Percentiles rank a stretch among this genome's conserved stretches.
These are phyloP conservation scores for Mayetiola destructor DNA, from an alignment of 2,888 invertebrate species.

Conservation along the genomic window DNA sequence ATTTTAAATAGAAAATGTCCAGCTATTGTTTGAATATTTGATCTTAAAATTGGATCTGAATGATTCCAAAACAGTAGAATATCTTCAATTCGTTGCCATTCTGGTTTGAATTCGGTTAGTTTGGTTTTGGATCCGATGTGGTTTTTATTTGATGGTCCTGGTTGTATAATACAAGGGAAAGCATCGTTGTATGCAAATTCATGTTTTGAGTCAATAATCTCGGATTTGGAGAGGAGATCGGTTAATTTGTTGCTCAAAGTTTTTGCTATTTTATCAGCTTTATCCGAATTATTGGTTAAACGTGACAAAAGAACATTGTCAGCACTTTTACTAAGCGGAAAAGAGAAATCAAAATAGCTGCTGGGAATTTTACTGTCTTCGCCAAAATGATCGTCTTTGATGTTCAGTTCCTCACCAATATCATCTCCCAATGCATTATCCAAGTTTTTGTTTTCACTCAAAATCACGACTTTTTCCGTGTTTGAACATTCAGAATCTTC, in stretches of 20 bases:
- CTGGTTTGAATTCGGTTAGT: too few species aligned
- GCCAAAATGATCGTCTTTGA: conserved; percentile 50
- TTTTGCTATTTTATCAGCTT: background rate
- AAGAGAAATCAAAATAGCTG: conserved; percentile 24
- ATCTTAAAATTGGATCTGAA: conserved; percentile 33
- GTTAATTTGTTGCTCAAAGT: conserved; percentile 19
- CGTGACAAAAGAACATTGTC: conserved; percentile 25
- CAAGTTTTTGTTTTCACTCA: background rate
- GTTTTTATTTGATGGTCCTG: background rate
- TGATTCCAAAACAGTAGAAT: conserved; percentile 31
- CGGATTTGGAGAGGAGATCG: conserved; percentile 28
- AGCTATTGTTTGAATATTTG: conserved; percentile 32
- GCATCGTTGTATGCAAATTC: background rate
- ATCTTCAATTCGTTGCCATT: conserved; percentile 25
- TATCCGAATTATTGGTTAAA: background rate
- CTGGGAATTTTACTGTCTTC: conserved; percentile 29
- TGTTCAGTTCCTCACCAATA: conserved; percentile 38
- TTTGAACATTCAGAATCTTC: conserved; percentile 13
- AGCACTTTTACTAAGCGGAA: conserved; percentile 28
- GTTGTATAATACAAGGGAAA: background rate
- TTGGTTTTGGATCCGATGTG: conserved; percentile 16
- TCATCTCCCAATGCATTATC: conserved; percentile 26
- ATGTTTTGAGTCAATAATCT: conserved; percentile 26
- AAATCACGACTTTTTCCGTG: background rate
- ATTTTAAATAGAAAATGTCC: conserved; percentile 27